Conservation (phyloP, 2,797 vertebrate species). For the Propithecus deckenii region DNA sequence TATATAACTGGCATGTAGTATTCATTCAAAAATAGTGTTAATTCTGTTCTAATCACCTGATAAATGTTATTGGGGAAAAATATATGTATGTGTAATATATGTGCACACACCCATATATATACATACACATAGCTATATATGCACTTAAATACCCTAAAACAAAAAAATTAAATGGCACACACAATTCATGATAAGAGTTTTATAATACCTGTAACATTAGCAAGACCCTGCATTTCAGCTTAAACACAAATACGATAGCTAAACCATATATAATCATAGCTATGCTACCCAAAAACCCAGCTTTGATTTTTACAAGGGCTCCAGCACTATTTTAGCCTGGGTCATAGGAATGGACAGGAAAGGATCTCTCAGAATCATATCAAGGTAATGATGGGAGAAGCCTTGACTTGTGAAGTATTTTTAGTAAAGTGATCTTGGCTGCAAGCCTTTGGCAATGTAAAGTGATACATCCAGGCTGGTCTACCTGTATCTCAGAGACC, state of each 20-base stretch:
- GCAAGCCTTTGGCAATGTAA: background rate
- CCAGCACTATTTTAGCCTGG: background rate
- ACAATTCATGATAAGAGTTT: background rate
- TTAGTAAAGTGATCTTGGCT: conserved; percentile 22
- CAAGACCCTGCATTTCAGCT: background rate
- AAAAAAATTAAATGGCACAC: background rate
- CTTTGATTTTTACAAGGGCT: background rate
- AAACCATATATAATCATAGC: background rate
- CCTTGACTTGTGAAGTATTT: conserved; percentile 25
- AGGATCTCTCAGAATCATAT: background rate
- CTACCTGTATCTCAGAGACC: background rate
- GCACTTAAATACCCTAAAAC: background rate
- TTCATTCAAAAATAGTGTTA: background rate
- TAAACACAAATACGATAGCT: background rate
- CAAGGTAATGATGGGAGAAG: background rate
- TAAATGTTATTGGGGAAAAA: background rate
- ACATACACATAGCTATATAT: background rate
- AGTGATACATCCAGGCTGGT: background rate
- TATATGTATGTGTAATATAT: background rate
- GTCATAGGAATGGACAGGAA: conserved; percentile 10
- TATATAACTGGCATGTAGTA: background rate
- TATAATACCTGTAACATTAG: background rate
- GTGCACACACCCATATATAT: background rate
- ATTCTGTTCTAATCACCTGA: background rate
- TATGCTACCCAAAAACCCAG: background rate